phyloP scores from a whole-genome alignment of 2,888 invertebrate genomes.

The Dusona sp. region DNA sequence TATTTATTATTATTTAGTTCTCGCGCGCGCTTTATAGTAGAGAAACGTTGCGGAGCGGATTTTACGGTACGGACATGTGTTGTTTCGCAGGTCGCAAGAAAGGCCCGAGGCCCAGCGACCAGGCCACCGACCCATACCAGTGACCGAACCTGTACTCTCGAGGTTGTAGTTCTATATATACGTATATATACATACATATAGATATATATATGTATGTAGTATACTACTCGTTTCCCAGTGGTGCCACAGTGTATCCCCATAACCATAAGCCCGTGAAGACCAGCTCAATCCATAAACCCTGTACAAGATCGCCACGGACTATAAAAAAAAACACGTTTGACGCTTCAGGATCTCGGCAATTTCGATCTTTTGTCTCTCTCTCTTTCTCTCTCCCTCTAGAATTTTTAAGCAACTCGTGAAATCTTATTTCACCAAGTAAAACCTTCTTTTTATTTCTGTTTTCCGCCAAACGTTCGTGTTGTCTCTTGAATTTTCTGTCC shows the following conservation, averaged over 20 bases:
- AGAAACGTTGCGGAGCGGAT: conserved; percentile 70
- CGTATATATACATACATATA: neutral
- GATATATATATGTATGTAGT: conserved; percentile 6
- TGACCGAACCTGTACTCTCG: conserved; percentile 71
- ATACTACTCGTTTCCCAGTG: conserved; percentile 42
- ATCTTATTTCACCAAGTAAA: conserved; percentile 6
- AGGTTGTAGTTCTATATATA: conserved; percentile 40
- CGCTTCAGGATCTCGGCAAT: conserved; percentile 45
- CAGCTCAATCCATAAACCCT: conserved; percentile 57
- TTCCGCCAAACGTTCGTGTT: neutral
- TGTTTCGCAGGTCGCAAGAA: conserved; percentile 72
- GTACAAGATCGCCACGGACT: conserved; percentile 39
- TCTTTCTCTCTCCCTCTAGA: neutral
- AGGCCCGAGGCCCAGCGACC: conserved; percentile 74
- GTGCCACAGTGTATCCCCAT: conserved; percentile 48
- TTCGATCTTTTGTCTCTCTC: conserved; percentile 1
- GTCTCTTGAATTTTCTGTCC: conserved; percentile 16
- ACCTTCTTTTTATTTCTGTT: neutral
- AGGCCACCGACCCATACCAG: conserved; percentile 78
- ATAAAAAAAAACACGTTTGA: conserved; percentile 57
- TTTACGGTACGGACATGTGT: conserved; percentile 72
- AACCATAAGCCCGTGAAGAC: conserved; percentile 51
- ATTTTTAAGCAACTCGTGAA: conserved; percentile 1
- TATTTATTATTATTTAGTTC: neutral
- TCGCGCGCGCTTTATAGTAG: conserved; percentile 70